These are phyloP conservation scores for Cantharis lateralis DNA, from an alignment of 2,888 invertebrate genomes.

Conservation along the genomic window DNA sequence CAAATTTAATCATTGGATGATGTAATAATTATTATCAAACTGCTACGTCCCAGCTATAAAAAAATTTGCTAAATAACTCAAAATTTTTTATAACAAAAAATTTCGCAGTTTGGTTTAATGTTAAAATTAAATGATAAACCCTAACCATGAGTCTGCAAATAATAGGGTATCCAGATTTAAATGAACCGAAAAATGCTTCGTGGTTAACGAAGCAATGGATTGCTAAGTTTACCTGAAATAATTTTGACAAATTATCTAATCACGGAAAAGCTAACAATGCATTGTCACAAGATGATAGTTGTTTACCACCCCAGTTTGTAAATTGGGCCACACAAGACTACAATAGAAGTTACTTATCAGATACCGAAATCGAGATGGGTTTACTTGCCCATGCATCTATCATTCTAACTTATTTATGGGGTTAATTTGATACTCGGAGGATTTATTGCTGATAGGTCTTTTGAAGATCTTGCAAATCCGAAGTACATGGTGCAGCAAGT, in stretches of 20 bases:
- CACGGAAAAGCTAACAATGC: constrained; percentile 6
- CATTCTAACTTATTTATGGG: constrained; percentile 32
- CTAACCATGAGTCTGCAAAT: not conserved
- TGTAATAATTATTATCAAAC: not conserved
- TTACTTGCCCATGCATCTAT: constrained; percentile 37
- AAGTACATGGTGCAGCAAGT: constrained; percentile 19
- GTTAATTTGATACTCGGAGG: constrained; percentile 18
- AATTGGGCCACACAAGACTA: constrained; percentile 42
- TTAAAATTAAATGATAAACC: not conserved
- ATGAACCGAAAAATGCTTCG: not conserved
- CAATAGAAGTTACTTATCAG: constrained; percentile 43
- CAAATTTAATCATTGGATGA: not conserved
- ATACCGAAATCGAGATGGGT: constrained; percentile 36
- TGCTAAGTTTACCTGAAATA: constrained; percentile 4
- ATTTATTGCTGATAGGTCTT: constrained; percentile 3
- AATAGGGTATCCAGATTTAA: not conserved
- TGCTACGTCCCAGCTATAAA: not conserved
- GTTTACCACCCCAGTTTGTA: constrained; percentile 32
- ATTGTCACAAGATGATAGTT: constrained; percentile 13
- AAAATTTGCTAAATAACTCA: not conserved
- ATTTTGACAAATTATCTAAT: constrained; percentile 24
- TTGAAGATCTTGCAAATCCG: not conserved
- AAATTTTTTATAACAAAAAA: too few relatives aligned
- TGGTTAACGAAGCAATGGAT: constrained; percentile 15
- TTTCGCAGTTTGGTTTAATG: too few relatives aligned